Conservation (phyloP, 2,888 invertebrate genomes). For the Tenthredo mesomela region DNA sequence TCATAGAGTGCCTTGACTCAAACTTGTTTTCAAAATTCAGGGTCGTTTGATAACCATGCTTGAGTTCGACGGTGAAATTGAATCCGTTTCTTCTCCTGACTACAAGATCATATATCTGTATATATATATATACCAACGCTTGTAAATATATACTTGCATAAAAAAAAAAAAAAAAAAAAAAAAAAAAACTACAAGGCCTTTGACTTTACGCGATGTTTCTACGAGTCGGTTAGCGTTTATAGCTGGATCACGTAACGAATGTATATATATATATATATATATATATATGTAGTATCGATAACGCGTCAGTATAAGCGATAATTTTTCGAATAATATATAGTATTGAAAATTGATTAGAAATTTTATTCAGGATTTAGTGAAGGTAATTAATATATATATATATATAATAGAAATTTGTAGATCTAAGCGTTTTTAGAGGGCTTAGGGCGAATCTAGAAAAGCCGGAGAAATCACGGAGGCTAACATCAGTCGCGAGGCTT, state of each 20-base stretch:
- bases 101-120: not conserved
- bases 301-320: not conserved
- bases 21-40: not conserved
- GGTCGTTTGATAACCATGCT: not conserved
- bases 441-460: not conserved
- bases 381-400: not conserved
- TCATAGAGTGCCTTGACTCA: not conserved
- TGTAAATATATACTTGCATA: not conserved
- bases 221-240: too few relatives aligned
- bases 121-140: not conserved
- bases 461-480: conserved; percentile 25
- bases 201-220: not conserved
- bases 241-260: not conserved
- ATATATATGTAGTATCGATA: not conserved
- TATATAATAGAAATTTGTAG: not conserved
- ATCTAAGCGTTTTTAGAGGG: not conserved
- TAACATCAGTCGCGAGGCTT: conserved; percentile 47
- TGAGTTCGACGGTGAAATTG: not conserved
- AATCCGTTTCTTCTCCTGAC: not conserved
- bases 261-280: not conserved
- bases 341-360: not conserved
- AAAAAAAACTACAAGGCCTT: not conserved
- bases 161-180: not conserved
- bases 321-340: not conserved
- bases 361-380: not conserved